Evolutionary conservation across 2,797 vertebrate species (phyloP).

Genomic region (Syndactyla subalaris): DNA sequence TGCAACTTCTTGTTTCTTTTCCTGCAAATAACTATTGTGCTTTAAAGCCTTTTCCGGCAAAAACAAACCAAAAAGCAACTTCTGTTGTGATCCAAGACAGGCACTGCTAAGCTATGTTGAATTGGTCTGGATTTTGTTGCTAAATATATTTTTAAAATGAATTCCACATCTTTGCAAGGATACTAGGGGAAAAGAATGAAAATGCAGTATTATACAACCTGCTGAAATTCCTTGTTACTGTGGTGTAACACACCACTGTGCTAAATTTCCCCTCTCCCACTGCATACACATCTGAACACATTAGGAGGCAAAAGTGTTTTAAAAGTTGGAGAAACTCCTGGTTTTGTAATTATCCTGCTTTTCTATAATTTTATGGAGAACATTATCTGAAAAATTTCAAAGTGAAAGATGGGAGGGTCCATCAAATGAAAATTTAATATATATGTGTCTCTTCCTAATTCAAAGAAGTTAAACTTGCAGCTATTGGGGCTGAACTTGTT

Average conservation of each 20-base stretch:
- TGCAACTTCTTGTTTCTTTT: neutral
- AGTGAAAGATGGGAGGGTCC: neutral
- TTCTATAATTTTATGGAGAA: neutral
- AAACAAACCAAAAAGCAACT: neutral
- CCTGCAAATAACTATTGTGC: neutral
- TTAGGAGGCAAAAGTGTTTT: neutral
- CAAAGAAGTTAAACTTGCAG: neutral
- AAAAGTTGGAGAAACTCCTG: neutral
- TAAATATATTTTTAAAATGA: neutral
- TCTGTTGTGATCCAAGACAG: neutral
- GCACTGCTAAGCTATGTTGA: neutral
- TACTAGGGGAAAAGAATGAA: neutral
- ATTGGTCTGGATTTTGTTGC: neutral
- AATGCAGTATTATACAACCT: neutral
- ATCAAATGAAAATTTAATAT: neutral
- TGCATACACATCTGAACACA: neutral
- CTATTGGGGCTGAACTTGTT: neutral
- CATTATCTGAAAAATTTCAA: neutral
- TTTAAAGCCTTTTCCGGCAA: neutral
- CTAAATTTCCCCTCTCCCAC: neutral
- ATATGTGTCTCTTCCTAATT: neutral
- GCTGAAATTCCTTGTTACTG: neutral
- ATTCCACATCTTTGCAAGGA: neutral
- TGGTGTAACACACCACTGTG: neutral
- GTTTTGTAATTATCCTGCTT: neutral